Evolutionary conservation across 2,113 vertebrate species (phyloP), one percentile per base, ranked within the genome.

Genomic region (Athene noctua): DNA sequence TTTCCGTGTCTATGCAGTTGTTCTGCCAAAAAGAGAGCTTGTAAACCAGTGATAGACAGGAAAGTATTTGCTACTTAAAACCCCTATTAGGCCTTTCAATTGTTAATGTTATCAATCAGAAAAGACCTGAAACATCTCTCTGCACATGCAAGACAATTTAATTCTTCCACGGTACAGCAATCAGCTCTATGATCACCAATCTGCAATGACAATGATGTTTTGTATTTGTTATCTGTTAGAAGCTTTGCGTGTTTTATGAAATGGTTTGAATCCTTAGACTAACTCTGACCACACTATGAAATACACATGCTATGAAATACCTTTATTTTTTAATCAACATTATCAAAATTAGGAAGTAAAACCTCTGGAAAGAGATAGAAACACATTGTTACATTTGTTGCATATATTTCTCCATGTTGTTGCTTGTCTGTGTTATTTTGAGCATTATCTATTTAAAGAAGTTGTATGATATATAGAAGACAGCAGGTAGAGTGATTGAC

Each of bases 401-500:
- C 42, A 47, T 44, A 9, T 71, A 27, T 52, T 94, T 85, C 77
- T 66, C 36, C 42, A 22, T 62, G 62, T 70, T 87, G 40, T 58
- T 90, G 23, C 46, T 75, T 54, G 18, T 72, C 73, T 59, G 12
- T 11, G 21, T 67, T 86, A 94, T 96, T 95, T 79, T 62, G 32
- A 95, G 78, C 22, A 58, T 40, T 80, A 80, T n/a, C 88, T 84
- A 93, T 80, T 96, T 68, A 81, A 94, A 70, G 82, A 59, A 89
- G n/a, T 49, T 80, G 9, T 30, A 89, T 27, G 88, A 90, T 74
- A 54, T 6, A 55, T 5, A 74, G 55, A 88, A 80, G 78, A 90
- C 89, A 96, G 94, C 81, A 95, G 87, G 93, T 91, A 93, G n/a
- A 88, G 67, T 80, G 95, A 95, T 18, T 91, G 94, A 94, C 92